A percentile compares a stretch with the other conserved stretches of the same genome.
phyloP scores from a whole-genome alignment of 2,113 vertebrate genomes.

The Paramormyrops kingsleyae region DNA sequence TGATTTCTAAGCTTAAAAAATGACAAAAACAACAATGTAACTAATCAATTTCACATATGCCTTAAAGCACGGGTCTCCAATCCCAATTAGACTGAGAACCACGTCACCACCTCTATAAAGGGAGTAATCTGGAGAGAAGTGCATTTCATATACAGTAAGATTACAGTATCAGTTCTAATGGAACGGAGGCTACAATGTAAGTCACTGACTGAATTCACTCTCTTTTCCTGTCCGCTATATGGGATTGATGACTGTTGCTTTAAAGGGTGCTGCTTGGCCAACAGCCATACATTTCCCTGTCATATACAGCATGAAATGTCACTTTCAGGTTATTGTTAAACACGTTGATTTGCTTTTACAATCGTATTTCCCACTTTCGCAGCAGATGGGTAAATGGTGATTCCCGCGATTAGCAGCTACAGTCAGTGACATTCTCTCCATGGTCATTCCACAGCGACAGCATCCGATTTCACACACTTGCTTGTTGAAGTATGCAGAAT shows the following conservation, averaged over 20 bases:
- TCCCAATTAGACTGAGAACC: neutral
- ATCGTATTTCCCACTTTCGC: neutral
- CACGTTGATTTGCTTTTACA: neutral
- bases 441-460: neutral
- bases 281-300: neutral
- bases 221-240: no score
- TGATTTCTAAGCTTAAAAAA: neutral
- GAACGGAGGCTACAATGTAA: neutral
- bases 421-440: neutral
- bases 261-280: neutral
- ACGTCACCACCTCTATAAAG: neutral
- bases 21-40: neutral
- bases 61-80: neutral
- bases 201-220: neutral
- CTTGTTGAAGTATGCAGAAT: neutral
- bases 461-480: neutral
- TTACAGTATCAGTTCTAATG: neutral
- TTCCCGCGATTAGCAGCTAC: neutral
- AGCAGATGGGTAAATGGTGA: neutral
- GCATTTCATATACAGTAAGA: neutral
- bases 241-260: neutral
- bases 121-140: neutral
- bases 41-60: neutral
- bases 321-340: slow-evolving; percentile 22
- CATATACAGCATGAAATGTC: neutral